A percentile compares a stretch with the other conserved stretches of the same genome.
Evolutionary conservation across 2,888 invertebrate species (phyloP).

Genomic region (Lepidochrysops patricia): DNA sequence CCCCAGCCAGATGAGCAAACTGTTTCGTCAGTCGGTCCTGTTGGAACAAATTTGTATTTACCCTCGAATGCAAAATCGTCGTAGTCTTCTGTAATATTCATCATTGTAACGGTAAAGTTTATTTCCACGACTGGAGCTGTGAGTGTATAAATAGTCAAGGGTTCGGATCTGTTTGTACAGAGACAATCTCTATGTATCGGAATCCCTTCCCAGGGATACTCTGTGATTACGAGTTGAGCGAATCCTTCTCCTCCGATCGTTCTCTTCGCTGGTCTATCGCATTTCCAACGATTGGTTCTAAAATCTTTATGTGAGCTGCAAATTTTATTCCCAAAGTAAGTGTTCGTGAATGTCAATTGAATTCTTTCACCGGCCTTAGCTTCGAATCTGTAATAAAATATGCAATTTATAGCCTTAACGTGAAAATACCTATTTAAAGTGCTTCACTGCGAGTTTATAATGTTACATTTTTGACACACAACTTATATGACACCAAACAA

Average conservation of each 20-base stretch:
- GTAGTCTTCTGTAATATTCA: slow-evolving; percentile 88
- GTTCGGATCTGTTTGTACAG: slow-evolving; percentile 80
- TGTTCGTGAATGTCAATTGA: slow-evolving; percentile 80
- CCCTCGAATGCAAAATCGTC: slow-evolving; percentile 86
- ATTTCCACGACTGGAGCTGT: slow-evolving; percentile 82
- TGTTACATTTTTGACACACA: too few relatives aligned
- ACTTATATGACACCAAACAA: too few relatives aligned
- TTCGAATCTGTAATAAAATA: slow-evolving; percentile 72
- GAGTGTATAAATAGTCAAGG: slow-evolving; percentile 78
- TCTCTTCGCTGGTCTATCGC: slow-evolving; percentile 71
- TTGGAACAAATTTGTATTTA: slow-evolving; percentile 78
- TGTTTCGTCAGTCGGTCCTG: slow-evolving; percentile 70
- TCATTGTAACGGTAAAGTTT: slow-evolving; percentile 82
- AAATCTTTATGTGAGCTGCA: slow-evolving; percentile 80
- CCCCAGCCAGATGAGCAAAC: slow-evolving; percentile 79
- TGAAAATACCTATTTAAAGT: not conserved
- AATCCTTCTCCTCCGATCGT: slow-evolving; percentile 69
- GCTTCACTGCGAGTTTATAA: too few relatives aligned
- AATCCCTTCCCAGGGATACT: slow-evolving; percentile 81
- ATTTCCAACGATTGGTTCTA: slow-evolving; percentile 80
- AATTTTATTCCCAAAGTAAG: slow-evolving; percentile 79
- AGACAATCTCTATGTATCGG: slow-evolving; percentile 82
- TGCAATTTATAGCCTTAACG: not conserved
- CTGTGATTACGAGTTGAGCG: slow-evolving; percentile 77
- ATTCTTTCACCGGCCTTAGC: slow-evolving; percentile 80